Evolutionary conservation across 2,888 invertebrate species (phyloP), one percentile per base, ranked within the genome.

Genomic region (Epinotia nisella): DNA sequence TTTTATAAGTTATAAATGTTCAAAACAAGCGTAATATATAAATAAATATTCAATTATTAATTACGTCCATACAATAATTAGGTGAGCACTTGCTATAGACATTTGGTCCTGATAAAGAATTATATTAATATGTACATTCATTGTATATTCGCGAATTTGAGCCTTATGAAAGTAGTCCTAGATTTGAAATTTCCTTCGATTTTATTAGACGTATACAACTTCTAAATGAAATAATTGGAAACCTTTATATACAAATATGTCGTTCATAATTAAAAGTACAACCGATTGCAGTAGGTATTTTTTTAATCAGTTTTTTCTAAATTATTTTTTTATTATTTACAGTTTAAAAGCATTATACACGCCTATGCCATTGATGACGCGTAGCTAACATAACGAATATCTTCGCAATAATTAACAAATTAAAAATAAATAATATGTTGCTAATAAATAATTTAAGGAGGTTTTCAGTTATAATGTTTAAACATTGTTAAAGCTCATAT

Each of bases 61-160:
- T 69, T 29, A 64, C 73, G 68, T 73, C 73, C 73, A 69, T 64
- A 55, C 55, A 45, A 68, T 61, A 67, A 17, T 62, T 62, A 64
- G 62, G 58, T 39, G 10, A 73, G 24, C 39, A 45, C 59, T 17
- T 41, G 24, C 21, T 24, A n/a, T 58, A 45, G n/a, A 60, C 13
- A 35, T 51, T 5, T 24, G 29, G 15, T 19, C 13, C 19, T 35
- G 10, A 51, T 53, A 53, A 62, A 64, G 35, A 35, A 5, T 17
- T 53, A 17, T n/a, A 45, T 62, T 49, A 15, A 15, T 19, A 35
- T 10, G 11, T 41, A 45, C 21, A 24, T 60, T 41, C 13, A 29
- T 60, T 13, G 24, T n/a, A 56, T 24, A 24, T 15, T 56, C 41
- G 19, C 35, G 17, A 51, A 53, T 11, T 64, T 51, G n/a, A 53